These are phyloP conservation scores for Adelosebastes latens DNA, from an alignment of 2,797 vertebrate species.

Conservation along the genomic window DNA sequence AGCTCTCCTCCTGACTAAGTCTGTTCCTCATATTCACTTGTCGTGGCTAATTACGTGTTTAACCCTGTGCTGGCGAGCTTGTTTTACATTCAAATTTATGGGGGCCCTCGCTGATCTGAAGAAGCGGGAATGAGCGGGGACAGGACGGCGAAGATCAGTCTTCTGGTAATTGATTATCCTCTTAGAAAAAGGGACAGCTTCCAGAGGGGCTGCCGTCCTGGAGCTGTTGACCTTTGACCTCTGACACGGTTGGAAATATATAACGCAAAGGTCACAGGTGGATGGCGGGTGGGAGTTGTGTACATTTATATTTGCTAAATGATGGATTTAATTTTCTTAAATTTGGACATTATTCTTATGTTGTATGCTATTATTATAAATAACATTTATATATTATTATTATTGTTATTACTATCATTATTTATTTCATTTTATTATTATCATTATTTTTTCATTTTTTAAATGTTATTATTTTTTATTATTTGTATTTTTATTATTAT, in stretches of 20 bases:
- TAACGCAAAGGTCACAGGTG: slow-evolving; percentile 34
- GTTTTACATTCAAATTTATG: slow-evolving; percentile 85
- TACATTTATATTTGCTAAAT: slow-evolving; percentile 49
- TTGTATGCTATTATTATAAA: not conserved
- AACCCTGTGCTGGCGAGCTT: slow-evolving; percentile 78
- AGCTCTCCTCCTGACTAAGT: slow-evolving; percentile 62
- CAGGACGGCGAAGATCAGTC: slow-evolving; percentile 79
- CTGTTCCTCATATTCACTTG: slow-evolving; percentile 70
- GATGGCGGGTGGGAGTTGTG: not conserved
- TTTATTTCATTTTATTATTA: slow-evolving; percentile 6
- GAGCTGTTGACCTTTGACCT: slow-evolving; percentile 69
- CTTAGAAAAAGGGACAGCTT: slow-evolving; percentile 72
- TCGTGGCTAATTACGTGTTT: slow-evolving; percentile 77
- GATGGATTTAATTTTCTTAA: slow-evolving; percentile 43
- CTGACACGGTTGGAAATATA: not conserved
- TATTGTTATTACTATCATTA: not conserved
- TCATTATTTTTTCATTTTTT: not conserved
- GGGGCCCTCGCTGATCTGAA: slow-evolving; percentile 81
- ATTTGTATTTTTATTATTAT: no score
- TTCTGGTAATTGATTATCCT: slow-evolving; percentile 86
- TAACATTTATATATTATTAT: not conserved
- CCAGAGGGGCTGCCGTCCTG: slow-evolving; percentile 36
- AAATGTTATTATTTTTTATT: not conserved
- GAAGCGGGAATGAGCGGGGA: slow-evolving; percentile 71
- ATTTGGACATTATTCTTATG: not conserved